phyloP scores from a whole-genome alignment of 2,113 vertebrate species.

The Myotis lucifugus region DNA sequence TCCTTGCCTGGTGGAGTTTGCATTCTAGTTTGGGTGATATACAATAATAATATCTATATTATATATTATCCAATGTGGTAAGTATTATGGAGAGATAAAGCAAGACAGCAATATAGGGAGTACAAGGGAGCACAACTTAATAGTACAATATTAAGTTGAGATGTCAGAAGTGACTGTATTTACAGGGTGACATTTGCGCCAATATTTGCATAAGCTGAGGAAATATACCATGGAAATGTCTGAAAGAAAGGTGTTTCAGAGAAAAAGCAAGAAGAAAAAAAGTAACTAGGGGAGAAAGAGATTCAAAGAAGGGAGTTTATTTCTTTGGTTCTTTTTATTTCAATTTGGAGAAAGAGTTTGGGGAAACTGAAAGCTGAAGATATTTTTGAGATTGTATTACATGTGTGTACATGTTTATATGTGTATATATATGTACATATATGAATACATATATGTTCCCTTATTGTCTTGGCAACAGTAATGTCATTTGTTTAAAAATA shows the following conservation, averaged over 20 bases:
- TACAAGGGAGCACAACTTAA: not conserved
- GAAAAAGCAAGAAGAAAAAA: not conserved
- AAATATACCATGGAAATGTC: not conserved
- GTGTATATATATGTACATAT: not conserved
- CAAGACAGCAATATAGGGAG: not conserved
- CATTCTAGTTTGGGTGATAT: not conserved
- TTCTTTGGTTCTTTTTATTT: not conserved
- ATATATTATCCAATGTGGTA: not conserved
- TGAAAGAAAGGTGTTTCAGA: not conserved
- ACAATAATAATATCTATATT: not conserved
- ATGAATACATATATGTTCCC: not conserved
- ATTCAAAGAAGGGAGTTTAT: not conserved
- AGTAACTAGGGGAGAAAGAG: not conserved
- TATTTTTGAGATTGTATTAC: not conserved
- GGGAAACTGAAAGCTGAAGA: not conserved
- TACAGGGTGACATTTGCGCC: not conserved
- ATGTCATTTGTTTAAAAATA: constrained; percentile 1
- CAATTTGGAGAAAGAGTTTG: not conserved
- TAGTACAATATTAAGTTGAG: not conserved
- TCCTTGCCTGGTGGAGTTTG: not conserved
- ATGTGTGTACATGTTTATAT: not conserved
- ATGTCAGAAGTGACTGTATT: not conserved
- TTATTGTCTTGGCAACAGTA: not conserved
- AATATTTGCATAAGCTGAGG: not conserved
- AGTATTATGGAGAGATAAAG: not conserved